Evolutionary conservation across 1,140 invertebrate species (phyloP), one percentile per base, ranked within the genome.

Genomic region (Drosophila eugracilis): DNA sequence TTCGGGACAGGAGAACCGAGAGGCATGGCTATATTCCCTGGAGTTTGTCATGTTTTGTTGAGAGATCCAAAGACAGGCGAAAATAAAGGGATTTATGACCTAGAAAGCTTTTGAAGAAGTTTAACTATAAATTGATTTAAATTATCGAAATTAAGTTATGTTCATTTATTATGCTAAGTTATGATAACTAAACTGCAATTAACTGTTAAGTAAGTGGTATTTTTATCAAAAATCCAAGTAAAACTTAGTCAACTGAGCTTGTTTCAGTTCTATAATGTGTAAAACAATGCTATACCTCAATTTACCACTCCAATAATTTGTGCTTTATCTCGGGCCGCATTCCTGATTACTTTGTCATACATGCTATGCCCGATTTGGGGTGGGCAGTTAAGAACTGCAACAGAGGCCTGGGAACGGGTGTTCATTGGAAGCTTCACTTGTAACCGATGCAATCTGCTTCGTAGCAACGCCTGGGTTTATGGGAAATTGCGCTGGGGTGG

Each of bases 271-370:
- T 66, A 0, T 17, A 7, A 17, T 28, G 14, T 26, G 24, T 28
- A n/a, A 12, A 21, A 26, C 19, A 17, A 44, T 54, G 57, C 47
- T 54, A 88, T 88, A 57, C 78, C 78, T 86, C 83, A 81, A 86
- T 86, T 88, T 86, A 79, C 81, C 81, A 83, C 81, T n/a, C n/a
- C n/a, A n/a, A n/a, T 78, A 86, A 88, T 86, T 86, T 83, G 74
- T 47, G 83, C 83, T n/a, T 81, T 81, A 86, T 86, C 69, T 41
- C 26, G n/a, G n/a, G 37, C 58, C 24, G 5, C 67, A 37, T 39
- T 28, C 26, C 47, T 34, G 19, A 24, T 36, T 44, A 54, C 48
- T 62, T 63, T 50, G 58, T 53, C 62, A 36, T 65, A 34, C 59
- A 63, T 52, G 75, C 48, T 49, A 49, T 45, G 57, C 76, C 66